A percentile compares a stretch with the other conserved stretches of the same genome.
phyloP scores from a whole-genome alignment of 2,888 invertebrate species.

The Cepaea hortensis region DNA sequence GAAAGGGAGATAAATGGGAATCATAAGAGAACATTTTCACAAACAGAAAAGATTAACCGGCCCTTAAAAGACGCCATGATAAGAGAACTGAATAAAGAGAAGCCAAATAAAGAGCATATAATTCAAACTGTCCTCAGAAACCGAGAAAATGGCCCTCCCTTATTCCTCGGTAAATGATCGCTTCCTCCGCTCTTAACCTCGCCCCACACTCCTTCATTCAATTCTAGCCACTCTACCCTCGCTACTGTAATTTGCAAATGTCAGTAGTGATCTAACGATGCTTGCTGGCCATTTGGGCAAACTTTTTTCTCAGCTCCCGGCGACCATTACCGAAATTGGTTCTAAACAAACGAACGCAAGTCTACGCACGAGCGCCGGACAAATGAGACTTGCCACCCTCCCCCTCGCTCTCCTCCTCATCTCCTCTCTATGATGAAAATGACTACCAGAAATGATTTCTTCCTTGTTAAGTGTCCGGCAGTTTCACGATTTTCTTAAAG shows the following conservation, averaged over 20 bases:
- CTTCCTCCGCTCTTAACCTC: constrained; percentile 39
- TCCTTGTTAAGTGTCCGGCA: background rate
- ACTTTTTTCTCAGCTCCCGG: constrained; percentile 31
- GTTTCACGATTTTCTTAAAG: constrained; percentile 29
- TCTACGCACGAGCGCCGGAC: constrained; percentile 34
- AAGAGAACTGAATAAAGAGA: constrained; percentile 29
- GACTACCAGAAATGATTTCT: constrained; percentile 37
- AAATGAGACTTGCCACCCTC: constrained; percentile 33
- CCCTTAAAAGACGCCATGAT: constrained; percentile 40
- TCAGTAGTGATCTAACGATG: constrained; percentile 43
- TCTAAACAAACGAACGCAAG: constrained; percentile 37
- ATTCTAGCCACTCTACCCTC: constrained; percentile 10
- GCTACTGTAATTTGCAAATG: constrained; percentile 39
- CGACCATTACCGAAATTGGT: constrained; percentile 47
- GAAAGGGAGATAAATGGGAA: constrained; percentile 41
- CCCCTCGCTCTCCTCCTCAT: background rate
- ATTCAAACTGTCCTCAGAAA: constrained; percentile 37
- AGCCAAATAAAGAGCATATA: constrained; percentile 41
- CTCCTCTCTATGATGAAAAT: constrained; percentile 19
- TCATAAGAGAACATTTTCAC: constrained; percentile 39
- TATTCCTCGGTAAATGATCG: constrained; percentile 42
- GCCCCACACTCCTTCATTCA: constrained; percentile 30
- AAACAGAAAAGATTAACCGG: constrained; percentile 44
- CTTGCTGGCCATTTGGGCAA: constrained; percentile 41
- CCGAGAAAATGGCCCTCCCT: constrained; percentile 30